Evolutionary conservation across 2,113 vertebrate genomes (phyloP).

Genomic region (Sylvietta virens): DNA sequence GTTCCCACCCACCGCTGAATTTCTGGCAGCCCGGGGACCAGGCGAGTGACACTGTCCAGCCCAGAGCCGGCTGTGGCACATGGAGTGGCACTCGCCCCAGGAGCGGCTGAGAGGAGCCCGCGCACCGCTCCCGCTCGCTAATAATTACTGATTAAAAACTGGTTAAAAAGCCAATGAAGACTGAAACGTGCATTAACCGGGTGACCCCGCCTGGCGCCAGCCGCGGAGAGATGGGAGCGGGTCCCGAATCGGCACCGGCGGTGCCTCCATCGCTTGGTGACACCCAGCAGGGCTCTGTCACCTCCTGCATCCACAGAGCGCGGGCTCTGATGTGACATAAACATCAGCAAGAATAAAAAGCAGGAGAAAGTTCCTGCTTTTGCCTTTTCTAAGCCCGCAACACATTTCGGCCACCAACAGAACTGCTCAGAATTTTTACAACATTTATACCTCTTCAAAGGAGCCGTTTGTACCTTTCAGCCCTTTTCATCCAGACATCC

Average conservation of each 20-base stretch:
- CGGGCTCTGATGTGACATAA: fast-evolving
- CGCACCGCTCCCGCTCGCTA: slow-evolving; percentile 74
- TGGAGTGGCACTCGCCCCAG: slow-evolving; percentile 74
- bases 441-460: not conserved
- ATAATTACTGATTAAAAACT: slow-evolving; percentile 94
- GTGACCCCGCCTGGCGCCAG: slow-evolving; percentile 69
- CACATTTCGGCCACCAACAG: not conserved
- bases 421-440: not conserved
- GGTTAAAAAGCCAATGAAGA: slow-evolving; percentile 88
- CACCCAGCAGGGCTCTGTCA: not conserved
- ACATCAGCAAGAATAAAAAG: not conserved
- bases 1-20: fast-evolving
- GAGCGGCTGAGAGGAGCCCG: slow-evolving; percentile 63
- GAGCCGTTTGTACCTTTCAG: not conserved
- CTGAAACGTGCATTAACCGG: slow-evolving; percentile 86
- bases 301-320: not conserved
- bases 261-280: not conserved
- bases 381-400: not conserved
- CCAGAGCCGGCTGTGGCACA: slow-evolving; percentile 72
- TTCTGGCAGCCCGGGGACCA: not conserved
- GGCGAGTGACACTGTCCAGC: not conserved
- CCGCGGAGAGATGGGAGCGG: slow-evolving; percentile 28
- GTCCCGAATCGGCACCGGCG: slow-evolving; percentile 44
- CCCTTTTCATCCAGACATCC: not conserved
- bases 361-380: not conserved